phyloP scores from a whole-genome alignment of 2,113 vertebrate genomes.

The Mustela nigripes region DNA sequence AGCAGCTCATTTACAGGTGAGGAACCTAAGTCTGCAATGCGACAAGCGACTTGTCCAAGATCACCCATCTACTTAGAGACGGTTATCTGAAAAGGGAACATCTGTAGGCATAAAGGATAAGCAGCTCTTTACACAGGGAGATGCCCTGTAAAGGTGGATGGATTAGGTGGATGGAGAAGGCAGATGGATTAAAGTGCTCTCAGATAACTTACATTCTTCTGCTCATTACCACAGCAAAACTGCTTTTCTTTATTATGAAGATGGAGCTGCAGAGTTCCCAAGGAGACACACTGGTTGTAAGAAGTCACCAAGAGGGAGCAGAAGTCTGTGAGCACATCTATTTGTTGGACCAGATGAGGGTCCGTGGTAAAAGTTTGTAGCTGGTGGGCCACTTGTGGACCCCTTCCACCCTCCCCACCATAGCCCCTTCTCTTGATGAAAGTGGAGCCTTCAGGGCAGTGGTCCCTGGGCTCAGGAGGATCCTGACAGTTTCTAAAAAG shows the following conservation, averaged over 20 bases:
- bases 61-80: too few relatives aligned
- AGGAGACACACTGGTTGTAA: neutral
- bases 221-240: slow-evolving; percentile 27
- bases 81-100: neutral
- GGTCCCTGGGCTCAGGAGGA: neutral
- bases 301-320: neutral
- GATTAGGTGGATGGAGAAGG: neutral
- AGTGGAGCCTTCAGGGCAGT: neutral
- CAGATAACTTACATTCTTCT: neutral
- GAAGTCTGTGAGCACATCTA: accelerated
- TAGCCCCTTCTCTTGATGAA: neutral
- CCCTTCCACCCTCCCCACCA: neutral
- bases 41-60: neutral
- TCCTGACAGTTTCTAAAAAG: neutral
- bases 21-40: neutral
- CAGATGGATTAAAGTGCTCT: neutral
- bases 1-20: neutral
- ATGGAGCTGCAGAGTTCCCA: slow-evolving; percentile 17
- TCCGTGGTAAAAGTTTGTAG: neutral
- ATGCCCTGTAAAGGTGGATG: neutral
- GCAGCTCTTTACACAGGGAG: neutral
- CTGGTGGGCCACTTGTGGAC: too few relatives aligned
- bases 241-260: slow-evolving; percentile 13
- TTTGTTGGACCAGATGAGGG: neutral
- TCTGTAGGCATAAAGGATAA: neutral